phyloP scores from a whole-genome alignment of 2,797 vertebrate species.

The Microhierax caerulescens region DNA sequence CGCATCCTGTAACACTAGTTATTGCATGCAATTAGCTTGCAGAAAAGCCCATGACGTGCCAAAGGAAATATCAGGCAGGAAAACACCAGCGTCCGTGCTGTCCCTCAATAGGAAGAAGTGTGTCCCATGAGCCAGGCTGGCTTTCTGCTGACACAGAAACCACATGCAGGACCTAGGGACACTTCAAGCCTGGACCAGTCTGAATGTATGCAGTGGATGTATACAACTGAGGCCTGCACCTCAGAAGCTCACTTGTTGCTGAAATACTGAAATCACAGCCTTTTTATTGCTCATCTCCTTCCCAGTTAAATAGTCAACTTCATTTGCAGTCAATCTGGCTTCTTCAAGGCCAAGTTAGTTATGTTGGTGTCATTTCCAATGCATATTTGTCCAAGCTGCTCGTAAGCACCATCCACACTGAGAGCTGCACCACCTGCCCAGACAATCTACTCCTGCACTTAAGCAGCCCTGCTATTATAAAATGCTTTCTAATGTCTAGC shows the following conservation, averaged over 20 bases:
- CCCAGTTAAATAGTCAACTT: not conserved
- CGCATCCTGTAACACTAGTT: not conserved
- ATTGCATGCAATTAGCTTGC: not conserved
- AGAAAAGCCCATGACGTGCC: not conserved
- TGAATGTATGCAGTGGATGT: not conserved
- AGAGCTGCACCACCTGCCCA: not conserved
- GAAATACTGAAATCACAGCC: not conserved
- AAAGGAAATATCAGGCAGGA: not conserved
- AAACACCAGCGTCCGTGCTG: not conserved
- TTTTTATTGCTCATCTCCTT: not conserved
- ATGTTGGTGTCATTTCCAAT: not conserved
- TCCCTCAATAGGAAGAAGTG: not conserved
- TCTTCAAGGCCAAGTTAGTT: not conserved
- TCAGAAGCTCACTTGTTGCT: not conserved
- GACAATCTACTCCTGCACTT: not conserved
- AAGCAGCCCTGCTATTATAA: not conserved
- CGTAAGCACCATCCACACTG: not conserved
- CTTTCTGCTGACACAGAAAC: conserved; percentile 10
- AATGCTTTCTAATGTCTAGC: not conserved
- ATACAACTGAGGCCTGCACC: not conserved
- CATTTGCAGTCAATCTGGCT: not conserved
- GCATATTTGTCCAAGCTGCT: not conserved
- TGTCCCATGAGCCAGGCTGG: fast-evolving
- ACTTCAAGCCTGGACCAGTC: not conserved
- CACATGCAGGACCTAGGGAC: not conserved